These are phyloP conservation scores for Coptodon bakossiorum DNA, from an alignment of 2,113 vertebrate species.

Conservation along the genomic window DNA sequence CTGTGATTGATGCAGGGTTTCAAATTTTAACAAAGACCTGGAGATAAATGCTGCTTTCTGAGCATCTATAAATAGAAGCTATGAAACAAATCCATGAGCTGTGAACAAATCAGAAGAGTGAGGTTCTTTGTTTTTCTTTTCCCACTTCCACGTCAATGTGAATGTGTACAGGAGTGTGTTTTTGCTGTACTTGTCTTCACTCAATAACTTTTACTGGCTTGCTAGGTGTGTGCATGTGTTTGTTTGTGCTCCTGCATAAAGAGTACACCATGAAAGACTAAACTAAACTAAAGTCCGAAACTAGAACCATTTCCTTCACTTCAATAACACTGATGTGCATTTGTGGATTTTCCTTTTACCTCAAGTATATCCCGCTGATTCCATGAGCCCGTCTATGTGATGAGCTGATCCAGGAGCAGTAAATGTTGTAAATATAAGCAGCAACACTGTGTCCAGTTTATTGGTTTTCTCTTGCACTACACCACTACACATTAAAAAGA, in stretches of 20 bases:
- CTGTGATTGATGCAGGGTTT: not conserved
- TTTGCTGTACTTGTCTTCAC: not conserved
- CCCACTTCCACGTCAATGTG: not conserved
- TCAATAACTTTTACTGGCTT: not conserved
- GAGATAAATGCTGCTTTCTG: not conserved
- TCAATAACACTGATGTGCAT: not conserved
- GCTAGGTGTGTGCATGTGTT: not conserved
- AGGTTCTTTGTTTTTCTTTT: not conserved
- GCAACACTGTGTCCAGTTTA: not conserved
- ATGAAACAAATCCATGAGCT: not conserved
- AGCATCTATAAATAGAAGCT: not conserved
- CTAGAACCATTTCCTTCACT: not conserved
- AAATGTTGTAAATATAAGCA: not conserved
- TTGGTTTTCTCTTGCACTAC: not conserved
- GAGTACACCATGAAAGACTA: not conserved
- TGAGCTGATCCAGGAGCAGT: not conserved
- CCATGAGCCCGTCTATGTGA: not conserved
- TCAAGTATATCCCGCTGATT: not conserved
- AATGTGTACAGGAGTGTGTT: not conserved
- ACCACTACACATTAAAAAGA: not conserved
- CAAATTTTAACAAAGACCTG: not conserved
- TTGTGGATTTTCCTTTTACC: not conserved
- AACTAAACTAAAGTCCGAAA: not conserved
- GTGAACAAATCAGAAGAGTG: not conserved
- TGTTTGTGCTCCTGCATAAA: not conserved